Conservation (phyloP, 2,113 vertebrate genomes). For the Tetraodon nigroviridis region DNA sequence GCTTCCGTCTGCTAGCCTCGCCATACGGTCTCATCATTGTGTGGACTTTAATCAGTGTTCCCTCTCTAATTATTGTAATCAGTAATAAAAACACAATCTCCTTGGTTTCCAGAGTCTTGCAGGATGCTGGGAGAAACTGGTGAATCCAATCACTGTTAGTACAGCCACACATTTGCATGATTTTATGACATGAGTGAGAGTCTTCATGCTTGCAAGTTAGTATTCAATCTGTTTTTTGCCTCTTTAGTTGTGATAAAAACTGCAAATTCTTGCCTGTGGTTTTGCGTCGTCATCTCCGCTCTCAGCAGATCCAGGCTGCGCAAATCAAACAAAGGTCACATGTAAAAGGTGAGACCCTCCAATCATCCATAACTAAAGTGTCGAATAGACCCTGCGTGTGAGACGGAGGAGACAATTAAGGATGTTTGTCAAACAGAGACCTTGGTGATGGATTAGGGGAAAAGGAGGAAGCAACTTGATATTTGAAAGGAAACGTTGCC, state of each 20-base stretch:
- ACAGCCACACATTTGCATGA: not conserved
- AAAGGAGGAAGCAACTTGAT: constrained; percentile 39
- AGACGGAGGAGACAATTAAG: constrained; percentile 36
- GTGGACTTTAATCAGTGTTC: constrained; percentile 35
- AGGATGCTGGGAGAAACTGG: constrained; percentile 9
- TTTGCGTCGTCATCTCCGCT: constrained; percentile 3
- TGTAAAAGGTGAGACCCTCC: constrained; percentile 31
- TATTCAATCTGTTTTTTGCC: constrained; percentile 8
- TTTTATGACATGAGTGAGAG: constrained; percentile 1
- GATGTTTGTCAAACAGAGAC: constrained; percentile 47
- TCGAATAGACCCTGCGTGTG: constrained; percentile 22
- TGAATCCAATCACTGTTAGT: too few species aligned
- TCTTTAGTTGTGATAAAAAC: not conserved
- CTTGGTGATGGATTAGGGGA: constrained; percentile 15
- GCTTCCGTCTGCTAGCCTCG: constrained; percentile 31
- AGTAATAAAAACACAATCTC: constrained; percentile 46
- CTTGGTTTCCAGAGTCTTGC: constrained; percentile 3
- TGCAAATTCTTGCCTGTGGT: not conserved
- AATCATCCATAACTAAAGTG: constrained; percentile 45
- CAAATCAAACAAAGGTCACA: not conserved
- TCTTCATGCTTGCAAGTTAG: not conserved
- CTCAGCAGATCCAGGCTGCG: not conserved
- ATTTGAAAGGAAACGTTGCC: constrained; percentile 19
- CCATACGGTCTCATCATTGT: constrained; percentile 17
- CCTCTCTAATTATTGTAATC: constrained; percentile 31